A percentile compares a stretch with the other conserved stretches of the same genome.
These are phyloP conservation scores for Pomacea maculata DNA, from an alignment of 1,140 invertebrate genomes.

Conservation along the genomic window DNA sequence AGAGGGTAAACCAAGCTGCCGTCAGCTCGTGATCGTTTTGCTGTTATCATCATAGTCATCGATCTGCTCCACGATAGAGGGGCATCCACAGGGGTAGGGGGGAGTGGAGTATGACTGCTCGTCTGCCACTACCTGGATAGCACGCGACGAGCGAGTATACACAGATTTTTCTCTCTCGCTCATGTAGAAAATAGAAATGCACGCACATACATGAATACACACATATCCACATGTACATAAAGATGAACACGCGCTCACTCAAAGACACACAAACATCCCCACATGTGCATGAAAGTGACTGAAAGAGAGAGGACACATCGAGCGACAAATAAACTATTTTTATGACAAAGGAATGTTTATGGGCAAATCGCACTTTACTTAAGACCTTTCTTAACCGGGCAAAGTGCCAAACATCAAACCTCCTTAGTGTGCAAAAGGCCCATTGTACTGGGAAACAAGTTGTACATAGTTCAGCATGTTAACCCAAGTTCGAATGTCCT, in stretches of 20 bases:
- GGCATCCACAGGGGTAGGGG: not conserved
- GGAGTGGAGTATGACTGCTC: not conserved
- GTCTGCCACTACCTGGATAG: not conserved
- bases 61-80: not conserved
- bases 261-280: slow-evolving; percentile 6
- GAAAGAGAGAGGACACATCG: too few relatives aligned
- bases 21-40: too few relatives aligned
- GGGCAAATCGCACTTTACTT: too few relatives aligned
- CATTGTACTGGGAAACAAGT: too few relatives aligned
- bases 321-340: too few relatives aligned
- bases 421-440: too few relatives aligned
- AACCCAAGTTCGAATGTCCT: too few relatives aligned
- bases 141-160: not conserved
- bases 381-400: too few relatives aligned
- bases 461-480: too few relatives aligned
- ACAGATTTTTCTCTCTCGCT: not conserved
- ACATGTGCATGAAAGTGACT: not conserved
- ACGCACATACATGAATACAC: not conserved
- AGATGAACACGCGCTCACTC: slow-evolving; percentile 6
- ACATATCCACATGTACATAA: slow-evolving; percentile 6
- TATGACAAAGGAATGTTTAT: too few relatives aligned
- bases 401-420: too few relatives aligned
- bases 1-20: too few relatives aligned
- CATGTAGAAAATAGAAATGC: not conserved
- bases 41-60: not conserved